Conservation (phyloP, 1,140 invertebrate genomes). For the Dendrolimus punctatus region DNA sequence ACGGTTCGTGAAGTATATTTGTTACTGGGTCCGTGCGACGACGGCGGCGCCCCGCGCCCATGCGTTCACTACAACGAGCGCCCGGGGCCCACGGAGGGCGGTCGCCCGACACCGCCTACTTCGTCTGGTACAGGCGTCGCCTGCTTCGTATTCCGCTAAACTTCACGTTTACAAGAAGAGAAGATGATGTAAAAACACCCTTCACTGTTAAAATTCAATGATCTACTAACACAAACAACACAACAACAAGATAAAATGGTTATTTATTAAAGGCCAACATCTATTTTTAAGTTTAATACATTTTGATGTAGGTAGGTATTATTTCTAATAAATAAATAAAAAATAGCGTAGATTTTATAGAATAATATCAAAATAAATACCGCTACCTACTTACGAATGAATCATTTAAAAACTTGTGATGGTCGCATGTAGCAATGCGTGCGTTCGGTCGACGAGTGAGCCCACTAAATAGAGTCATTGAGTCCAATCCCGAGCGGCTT, state of each 20-base stretch:
- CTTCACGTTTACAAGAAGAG: conserved; percentile 38
- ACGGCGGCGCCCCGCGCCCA: conserved; percentile 61
- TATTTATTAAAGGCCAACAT: no score
- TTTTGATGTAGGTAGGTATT: no score
- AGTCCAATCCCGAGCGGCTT: neutral
- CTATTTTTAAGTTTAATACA: no score
- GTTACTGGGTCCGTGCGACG: conserved; percentile 58
- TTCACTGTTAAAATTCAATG: conserved; percentile 16
- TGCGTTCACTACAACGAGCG: conserved; percentile 51
- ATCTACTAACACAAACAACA: no score
- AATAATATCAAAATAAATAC: no score
- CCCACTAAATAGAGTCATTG: conserved; percentile 15
- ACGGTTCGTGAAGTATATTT: conserved; percentile 67
- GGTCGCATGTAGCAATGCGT: conserved; percentile 22
- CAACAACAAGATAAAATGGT: no score
- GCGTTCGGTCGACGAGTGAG: conserved; percentile 25
- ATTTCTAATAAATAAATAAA: no score
- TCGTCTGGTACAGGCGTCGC: conserved; percentile 66
- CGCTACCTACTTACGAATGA: conserved; percentile 1
- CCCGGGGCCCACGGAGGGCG: conserved; percentile 61
- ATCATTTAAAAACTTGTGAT: conserved; percentile 8
- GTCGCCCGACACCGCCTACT: conserved; percentile 64
- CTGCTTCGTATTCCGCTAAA: conserved; percentile 59
- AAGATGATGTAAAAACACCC: conserved; percentile 44
- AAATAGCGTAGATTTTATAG: no score